These are phyloP conservation scores for Cichladusa arquata DNA, from an alignment of 2,113 vertebrate species.

Conservation along the genomic window DNA sequence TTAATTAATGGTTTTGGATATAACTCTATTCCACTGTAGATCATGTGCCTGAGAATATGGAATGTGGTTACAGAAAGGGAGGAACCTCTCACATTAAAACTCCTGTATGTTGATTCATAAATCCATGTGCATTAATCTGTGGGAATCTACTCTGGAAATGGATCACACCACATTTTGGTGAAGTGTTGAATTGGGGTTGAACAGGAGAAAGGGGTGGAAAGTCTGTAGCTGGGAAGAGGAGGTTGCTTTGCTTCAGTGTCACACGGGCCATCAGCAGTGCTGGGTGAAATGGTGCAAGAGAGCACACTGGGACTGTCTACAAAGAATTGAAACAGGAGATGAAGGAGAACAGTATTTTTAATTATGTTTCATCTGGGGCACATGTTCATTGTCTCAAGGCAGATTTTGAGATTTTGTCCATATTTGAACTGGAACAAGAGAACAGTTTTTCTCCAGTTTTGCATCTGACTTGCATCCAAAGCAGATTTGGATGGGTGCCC, in stretches of 20 bases:
- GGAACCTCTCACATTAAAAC: not conserved
- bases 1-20: not conserved
- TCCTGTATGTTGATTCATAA: not conserved
- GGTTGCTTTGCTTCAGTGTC: not conserved
- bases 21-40: not conserved
- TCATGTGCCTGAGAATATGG: not conserved
- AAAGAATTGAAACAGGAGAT: not conserved
- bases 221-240: not conserved
- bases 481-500: constrained; percentile 44
- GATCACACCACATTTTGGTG: not conserved
- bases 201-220: not conserved
- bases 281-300: not conserved
- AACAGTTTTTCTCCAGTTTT: constrained; percentile 35
- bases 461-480: constrained; percentile 46
- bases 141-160: not conserved
- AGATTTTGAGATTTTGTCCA: constrained; percentile 53
- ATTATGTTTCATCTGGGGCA: not conserved
- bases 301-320: not conserved
- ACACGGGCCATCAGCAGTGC: not conserved
- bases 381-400: constrained; percentile 52
- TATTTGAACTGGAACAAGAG: constrained; percentile 59
- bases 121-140: not conserved
- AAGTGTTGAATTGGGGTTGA: not conserved
- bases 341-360: not conserved
- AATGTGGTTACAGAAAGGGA: not conserved